Conservation (phyloP, 2,797 vertebrate species). For the Falco concolor region DNA sequence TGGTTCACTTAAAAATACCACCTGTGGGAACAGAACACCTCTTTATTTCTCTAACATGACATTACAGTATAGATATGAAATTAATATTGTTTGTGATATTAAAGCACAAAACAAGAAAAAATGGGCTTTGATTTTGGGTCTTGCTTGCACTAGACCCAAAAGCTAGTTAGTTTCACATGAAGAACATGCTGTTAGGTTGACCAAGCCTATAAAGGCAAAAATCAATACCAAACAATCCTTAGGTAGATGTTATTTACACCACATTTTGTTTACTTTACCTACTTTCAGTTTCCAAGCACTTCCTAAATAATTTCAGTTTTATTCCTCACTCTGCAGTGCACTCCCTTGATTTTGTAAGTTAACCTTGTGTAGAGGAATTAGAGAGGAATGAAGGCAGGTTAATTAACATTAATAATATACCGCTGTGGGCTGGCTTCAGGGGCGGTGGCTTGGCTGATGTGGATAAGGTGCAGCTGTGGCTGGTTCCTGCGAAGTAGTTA, state of each 20-base stretch:
- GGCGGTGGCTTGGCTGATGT: no score
- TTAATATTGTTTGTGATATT: background rate
- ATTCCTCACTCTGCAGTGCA: background rate
- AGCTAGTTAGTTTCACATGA: background rate
- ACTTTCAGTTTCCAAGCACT: background rate
- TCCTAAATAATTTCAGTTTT: background rate
- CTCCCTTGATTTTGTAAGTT: accelerated
- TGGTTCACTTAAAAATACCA: background rate
- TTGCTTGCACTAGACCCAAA: background rate
- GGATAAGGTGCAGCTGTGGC: no score
- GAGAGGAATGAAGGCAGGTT: no score
- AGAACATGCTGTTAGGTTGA: background rate
- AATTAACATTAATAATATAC: no score
- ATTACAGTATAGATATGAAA: background rate
- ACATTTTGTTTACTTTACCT: background rate
- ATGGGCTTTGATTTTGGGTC: background rate
- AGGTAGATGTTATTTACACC: background rate
- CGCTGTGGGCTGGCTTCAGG: no score
- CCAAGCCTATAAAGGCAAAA: background rate
- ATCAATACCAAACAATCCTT: background rate
- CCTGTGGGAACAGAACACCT: background rate
- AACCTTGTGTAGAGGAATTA: background rate
- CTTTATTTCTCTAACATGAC: background rate
- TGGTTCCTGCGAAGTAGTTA: no score
- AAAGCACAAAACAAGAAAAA: background rate